A percentile compares a stretch with the other conserved stretches of the same genome.
phyloP scores from a whole-genome alignment of 2,797 vertebrate genomes.

The Mycteria americana region DNA sequence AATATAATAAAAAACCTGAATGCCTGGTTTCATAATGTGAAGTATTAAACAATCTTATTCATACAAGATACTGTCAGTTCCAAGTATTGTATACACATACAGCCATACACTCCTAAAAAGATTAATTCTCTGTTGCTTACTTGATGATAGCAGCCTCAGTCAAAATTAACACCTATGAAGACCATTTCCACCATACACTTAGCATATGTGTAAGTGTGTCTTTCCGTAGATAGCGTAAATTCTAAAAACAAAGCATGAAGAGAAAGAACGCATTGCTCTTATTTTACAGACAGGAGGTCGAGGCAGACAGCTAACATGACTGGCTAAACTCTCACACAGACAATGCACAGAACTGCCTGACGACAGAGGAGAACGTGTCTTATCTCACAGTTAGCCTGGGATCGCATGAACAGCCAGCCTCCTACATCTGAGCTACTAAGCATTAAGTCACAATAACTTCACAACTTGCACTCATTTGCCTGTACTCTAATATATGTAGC shows the following conservation, averaged over 20 bases:
- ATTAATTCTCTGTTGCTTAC: neutral
- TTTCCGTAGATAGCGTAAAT: neutral
- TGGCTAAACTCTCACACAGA: neutral
- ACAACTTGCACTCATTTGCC: neutral
- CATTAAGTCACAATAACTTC: neutral
- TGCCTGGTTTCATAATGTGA: neutral
- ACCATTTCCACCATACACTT: neutral
- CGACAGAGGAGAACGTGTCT: rapidly evolving
- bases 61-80: neutral
- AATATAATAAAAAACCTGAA: neutral
- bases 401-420: neutral
- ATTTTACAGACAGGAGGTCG: neutral
- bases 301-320: neutral
- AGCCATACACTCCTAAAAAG: neutral
- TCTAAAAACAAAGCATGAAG: neutral
- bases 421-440: neutral
- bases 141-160: neutral
- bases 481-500: neutral
- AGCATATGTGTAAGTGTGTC: rapidly evolving
- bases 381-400: neutral
- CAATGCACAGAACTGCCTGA: neutral
- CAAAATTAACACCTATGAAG: neutral
- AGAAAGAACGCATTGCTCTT: neutral
- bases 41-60: neutral
- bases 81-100: neutral